Evolutionary conservation across 2,113 vertebrate species (phyloP), one percentile per base, ranked within the genome.

Genomic region (Tachycineta bicolor): DNA sequence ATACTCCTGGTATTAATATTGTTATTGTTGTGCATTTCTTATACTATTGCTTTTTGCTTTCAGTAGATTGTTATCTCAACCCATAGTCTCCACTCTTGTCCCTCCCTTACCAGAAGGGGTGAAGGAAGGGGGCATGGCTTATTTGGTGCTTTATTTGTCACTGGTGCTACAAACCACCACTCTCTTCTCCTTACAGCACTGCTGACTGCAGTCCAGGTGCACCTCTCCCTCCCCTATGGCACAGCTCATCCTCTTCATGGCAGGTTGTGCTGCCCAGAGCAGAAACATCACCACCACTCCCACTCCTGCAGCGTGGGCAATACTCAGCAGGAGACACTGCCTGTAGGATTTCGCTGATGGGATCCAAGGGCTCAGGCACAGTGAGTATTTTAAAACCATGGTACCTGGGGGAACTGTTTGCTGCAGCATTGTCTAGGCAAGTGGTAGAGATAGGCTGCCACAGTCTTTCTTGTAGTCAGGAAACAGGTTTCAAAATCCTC

Each of bases 261-360:
- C 46, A 22, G 9, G 47, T 14, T 1, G 17, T 10, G 68, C n/a
- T 37, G 70, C n/a, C 60, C 62, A 19, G 33, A 41, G 76, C 20
- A 41, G 22, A 34, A 28, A 24, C 22, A 24, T 15, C 12, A 10
- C 3, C 8, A 9, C 5, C 5, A 11, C 24, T 12, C 13, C 22
- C 6, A 31, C 62, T 65, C 37, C 21, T 25, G 55, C 41, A 14
- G 22, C 1, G 11, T 22, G 56, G 21, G 11, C 34, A 83, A 44
- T 14, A n/a, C 59, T 73, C 0, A 0, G n/a, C 0, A 0, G 28
- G 28, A 67, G n/a, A 85, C 5, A 19, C 28, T 10, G 26, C 34
- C 41, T 20, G 6, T 4, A 56, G 37, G 21, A 59, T 33, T 26
- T 68, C 2, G 2, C 50, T 46, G 29, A n/a, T 9, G 4, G 1